Percentiles rank a stretch among this genome's conserved stretches.
Evolutionary conservation across 35 echinoderm and acorn worm species (phyloP).

Genomic region (Lytechinus variegatus): DNA sequence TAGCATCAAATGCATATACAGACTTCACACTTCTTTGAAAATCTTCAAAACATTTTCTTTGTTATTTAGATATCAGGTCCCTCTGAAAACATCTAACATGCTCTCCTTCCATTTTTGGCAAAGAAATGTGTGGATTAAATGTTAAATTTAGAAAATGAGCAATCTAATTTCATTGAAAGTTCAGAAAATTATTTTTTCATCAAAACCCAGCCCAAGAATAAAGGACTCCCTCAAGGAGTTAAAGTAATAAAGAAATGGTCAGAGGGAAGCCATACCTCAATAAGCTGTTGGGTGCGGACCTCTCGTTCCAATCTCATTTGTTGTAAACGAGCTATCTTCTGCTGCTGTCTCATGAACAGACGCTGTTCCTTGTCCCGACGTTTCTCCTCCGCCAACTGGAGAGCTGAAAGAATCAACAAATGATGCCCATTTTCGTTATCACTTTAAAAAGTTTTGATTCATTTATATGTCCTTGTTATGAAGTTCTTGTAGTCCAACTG

Average conservation of each 20-base stretch:
- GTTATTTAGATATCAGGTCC: background rate
- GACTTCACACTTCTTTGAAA: background rate
- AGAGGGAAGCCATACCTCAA: conserved; percentile 73
- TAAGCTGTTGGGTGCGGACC: conserved; percentile 86
- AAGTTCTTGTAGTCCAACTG: too few relatives aligned
- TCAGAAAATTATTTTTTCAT: background rate
- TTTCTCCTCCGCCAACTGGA: conserved; percentile 90
- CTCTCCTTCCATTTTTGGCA: background rate
- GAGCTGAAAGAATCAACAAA: conserved; percentile 63
- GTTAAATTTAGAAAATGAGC: background rate
- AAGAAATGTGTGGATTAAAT: background rate
- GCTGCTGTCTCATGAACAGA: conserved; percentile 76
- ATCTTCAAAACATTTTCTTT: background rate
- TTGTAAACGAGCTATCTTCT: conserved; percentile 82
- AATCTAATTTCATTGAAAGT: background rate
- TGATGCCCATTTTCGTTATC: background rate
- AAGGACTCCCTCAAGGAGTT: background rate
- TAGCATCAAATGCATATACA: background rate
- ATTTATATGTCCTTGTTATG: too few relatives aligned
- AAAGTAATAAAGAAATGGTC: background rate
- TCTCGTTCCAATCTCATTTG: conserved; percentile 89
- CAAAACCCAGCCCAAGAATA: background rate
- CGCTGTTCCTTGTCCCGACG: conserved; percentile 87
- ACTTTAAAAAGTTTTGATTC: too few relatives aligned
- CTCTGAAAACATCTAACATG: background rate